A percentile compares a stretch with the other conserved stretches of the same genome.
Evolutionary conservation across 2,888 invertebrate species (phyloP).

Genomic region (Lydus trimaculatus): DNA sequence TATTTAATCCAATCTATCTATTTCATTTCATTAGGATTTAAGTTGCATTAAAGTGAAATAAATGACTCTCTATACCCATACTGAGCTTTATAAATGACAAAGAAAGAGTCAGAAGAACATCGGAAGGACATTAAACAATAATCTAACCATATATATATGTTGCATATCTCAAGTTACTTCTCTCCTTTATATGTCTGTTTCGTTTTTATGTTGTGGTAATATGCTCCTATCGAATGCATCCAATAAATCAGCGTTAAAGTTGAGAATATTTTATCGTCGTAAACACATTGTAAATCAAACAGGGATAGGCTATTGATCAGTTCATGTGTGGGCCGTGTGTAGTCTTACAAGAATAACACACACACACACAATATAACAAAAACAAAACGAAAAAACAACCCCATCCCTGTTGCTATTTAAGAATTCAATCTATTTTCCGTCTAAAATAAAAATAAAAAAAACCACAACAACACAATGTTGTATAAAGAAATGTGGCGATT

Average conservation of each 20-base stretch:
- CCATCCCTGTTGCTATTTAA: slow-evolving; percentile 10
- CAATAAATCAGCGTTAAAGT: slow-evolving; percentile 47
- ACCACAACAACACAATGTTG: no score
- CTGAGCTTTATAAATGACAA: slow-evolving; percentile 18
- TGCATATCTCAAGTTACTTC: slow-evolving; percentile 43
- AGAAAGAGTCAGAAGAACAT: slow-evolving; percentile 29
- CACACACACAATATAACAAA: neutral
- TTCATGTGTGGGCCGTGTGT: slow-evolving; percentile 39
- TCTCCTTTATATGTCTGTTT: neutral
- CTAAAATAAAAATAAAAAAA: neutral
- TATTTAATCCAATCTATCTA: neutral
- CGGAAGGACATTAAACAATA: slow-evolving; percentile 43
- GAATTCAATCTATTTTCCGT: slow-evolving; percentile 12
- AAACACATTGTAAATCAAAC: slow-evolving; percentile 54
- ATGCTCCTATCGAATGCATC: slow-evolving; percentile 44
- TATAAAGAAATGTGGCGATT: slow-evolving; percentile 24
- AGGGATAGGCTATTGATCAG: slow-evolving; percentile 53
- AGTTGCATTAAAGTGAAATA: slow-evolving; percentile 26
- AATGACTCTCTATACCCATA: slow-evolving; percentile 16
- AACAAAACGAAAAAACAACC: neutral
- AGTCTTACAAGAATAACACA: neutral
- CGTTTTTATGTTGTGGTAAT: slow-evolving; percentile 16
- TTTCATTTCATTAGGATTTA: slow-evolving; percentile 29
- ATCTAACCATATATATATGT: slow-evolving; percentile 37
- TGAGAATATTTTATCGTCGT: slow-evolving; percentile 53